Conservation (phyloP, 2,888 invertebrate genomes). For the Philopedon plagiatum region DNA sequence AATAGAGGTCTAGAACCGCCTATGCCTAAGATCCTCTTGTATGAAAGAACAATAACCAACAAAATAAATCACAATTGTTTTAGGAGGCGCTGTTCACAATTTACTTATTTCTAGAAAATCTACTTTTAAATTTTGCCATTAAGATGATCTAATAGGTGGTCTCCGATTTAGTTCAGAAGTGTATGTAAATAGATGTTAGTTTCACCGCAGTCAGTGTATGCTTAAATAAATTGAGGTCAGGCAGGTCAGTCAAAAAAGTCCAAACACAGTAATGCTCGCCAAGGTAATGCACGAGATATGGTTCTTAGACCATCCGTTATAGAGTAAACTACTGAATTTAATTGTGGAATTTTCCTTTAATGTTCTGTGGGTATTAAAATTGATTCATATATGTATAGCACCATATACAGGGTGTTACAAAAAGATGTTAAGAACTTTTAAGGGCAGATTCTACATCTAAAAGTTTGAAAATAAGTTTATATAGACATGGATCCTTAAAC, state of each 20-base stretch:
- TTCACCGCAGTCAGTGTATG: constrained; percentile 28
- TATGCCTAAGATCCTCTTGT: too few relatives aligned
- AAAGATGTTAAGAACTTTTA: too few relatives aligned
- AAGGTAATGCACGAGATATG: constrained; percentile 36
- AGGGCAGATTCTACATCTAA: too few relatives aligned
- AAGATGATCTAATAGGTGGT: constrained; percentile 42
- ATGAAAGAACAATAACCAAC: too few relatives aligned
- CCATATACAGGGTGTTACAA: too few relatives aligned
- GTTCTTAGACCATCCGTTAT: neutral
- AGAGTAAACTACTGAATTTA: neutral
- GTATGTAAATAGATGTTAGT: constrained; percentile 43
- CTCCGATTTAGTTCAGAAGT: constrained; percentile 38
- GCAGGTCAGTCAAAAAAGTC: constrained; percentile 45
- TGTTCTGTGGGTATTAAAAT: too few relatives aligned
- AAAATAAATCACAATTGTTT: too few relatives aligned
- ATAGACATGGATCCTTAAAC: too few relatives aligned
- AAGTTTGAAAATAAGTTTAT: too few relatives aligned
- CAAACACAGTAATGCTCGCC: constrained; percentile 38
- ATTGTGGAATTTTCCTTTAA: neutral
- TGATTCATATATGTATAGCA: too few relatives aligned
- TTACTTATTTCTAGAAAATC: neutral
- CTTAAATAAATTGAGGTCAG: constrained; percentile 46
- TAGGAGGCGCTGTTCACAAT: neutral
- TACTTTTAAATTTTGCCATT: constrained; percentile 12
- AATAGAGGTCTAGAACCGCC: too few relatives aligned